These are phyloP conservation scores for Yoshiicerus persimilis DNA, from an alignment of 1,140 invertebrate genomes.

Conservation along the genomic window DNA sequence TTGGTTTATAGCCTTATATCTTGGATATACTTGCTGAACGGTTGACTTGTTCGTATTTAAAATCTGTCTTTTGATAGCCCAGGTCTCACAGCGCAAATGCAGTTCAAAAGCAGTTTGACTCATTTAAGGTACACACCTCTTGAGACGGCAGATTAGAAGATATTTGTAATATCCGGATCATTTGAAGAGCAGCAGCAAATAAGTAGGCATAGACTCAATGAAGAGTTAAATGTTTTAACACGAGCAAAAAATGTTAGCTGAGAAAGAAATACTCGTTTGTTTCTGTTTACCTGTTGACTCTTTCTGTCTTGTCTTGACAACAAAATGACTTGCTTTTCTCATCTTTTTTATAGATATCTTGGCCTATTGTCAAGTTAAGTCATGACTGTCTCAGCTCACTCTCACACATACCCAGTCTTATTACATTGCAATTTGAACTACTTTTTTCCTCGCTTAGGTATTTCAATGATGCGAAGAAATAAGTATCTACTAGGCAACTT, in stretches of 20 bases:
- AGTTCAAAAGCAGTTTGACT: too few relatives aligned
- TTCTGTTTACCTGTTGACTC: neutral
- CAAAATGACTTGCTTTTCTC: neutral
- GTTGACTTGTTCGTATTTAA: too few relatives aligned
- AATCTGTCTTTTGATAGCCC: too few relatives aligned
- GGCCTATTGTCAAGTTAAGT: neutral
- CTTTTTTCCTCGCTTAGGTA: neutral
- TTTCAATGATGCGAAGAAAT: neutral
- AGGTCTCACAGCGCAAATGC: too few relatives aligned
- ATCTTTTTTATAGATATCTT: neutral
- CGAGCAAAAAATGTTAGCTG: neutral
- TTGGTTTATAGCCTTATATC: too few relatives aligned
- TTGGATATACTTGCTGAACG: too few relatives aligned
- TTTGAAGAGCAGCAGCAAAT: too few relatives aligned
- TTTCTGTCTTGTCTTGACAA: too few relatives aligned
- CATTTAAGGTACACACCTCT: too few relatives aligned
- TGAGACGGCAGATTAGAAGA: too few relatives aligned
- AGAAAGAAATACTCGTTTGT: neutral
- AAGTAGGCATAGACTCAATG: neutral
- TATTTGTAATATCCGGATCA: too few relatives aligned
- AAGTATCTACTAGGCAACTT: too few relatives aligned
- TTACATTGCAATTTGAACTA: neutral
- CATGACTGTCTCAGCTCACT: neutral
- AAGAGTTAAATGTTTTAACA: neutral
- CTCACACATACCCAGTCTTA: neutral